Percentiles rank a stretch among this genome's conserved stretches.
Conservation (phyloP, 1,140 invertebrate species). For the Tetranychus cinnabarinus region DNA sequence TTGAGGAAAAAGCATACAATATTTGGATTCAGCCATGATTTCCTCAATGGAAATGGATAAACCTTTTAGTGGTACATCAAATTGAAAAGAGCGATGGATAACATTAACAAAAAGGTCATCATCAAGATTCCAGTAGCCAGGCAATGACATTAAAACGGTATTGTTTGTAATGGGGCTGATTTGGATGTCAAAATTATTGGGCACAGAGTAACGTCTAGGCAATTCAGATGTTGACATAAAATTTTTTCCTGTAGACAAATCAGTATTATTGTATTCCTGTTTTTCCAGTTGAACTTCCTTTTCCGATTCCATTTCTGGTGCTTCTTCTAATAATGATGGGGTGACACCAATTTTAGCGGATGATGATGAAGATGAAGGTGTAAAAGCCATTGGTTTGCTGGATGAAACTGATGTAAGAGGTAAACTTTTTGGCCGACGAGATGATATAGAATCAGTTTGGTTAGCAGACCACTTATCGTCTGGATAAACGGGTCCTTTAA, state of each 20-base stretch:
- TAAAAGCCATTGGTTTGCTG: too few relatives aligned
- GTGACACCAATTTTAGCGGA: too few relatives aligned
- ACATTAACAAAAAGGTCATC: not conserved
- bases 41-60: slow-evolving; percentile 25
- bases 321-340: too few relatives aligned
- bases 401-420: too few relatives aligned
- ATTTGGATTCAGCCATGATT: slow-evolving; percentile 57
- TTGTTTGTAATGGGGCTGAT: not conserved
- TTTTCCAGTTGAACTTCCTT: not conserved
- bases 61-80: not conserved
- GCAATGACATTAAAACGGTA: not conserved
- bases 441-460: not conserved
- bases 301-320: not conserved
- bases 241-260: too few relatives aligned
- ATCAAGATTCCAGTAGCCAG: not conserved
- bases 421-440: too few relatives aligned
- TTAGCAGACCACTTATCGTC: not conserved
- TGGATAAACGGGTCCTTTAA: too few relatives aligned
- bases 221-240: too few relatives aligned
- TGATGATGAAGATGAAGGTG: too few relatives aligned
- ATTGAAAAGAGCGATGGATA: slow-evolving; percentile 1
- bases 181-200: not conserved
- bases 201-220: too few relatives aligned
- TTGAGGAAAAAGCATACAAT: too few relatives aligned
- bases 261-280: too few relatives aligned